Evolutionary conservation across 2,797 vertebrate genomes (phyloP).

Genomic region (Orestias chungarensis): DNA sequence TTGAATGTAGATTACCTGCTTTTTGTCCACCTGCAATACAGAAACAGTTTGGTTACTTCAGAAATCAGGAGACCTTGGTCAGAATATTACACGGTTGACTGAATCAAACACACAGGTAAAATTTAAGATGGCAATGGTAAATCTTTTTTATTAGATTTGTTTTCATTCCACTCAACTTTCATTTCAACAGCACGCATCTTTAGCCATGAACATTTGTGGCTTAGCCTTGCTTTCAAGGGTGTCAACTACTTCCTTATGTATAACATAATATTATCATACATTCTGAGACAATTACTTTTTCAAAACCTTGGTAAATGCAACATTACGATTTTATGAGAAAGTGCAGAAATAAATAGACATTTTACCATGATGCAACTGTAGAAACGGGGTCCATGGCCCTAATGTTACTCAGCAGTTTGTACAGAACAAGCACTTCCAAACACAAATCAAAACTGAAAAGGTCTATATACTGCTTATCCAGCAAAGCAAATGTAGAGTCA

Average conservation of each 20-base stretch:
- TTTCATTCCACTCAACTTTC: constrained; percentile 3
- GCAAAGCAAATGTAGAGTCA: constrained; percentile 28
- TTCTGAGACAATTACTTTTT: not conserved
- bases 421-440: constrained; percentile 14
- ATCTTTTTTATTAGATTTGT: not conserved
- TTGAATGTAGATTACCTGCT: constrained; percentile 84
- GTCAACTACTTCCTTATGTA: not conserved
- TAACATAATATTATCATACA: not conserved
- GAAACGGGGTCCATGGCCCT: constrained; percentile 4
- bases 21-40: constrained; percentile 81
- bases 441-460: constrained; percentile 54
- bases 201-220: not conserved
- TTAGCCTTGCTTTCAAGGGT: not conserved
- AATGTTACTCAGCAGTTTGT: constrained; percentile 7
- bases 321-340: not conserved
- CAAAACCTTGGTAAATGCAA: not conserved
- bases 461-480: constrained; percentile 35
- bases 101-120: not conserved
- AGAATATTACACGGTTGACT: not conserved
- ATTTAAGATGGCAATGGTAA: not conserved
- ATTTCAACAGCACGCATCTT: no score
- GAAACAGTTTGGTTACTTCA: constrained; percentile 36
- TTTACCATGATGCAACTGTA: not conserved
- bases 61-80: not conserved
- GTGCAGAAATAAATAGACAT: not conserved